Percentiles rank a stretch among this genome's conserved stretches.
These are phyloP conservation scores for Mastomys natalensis DNA, from an alignment of 2,113 vertebrate species.

Conservation along the genomic window DNA sequence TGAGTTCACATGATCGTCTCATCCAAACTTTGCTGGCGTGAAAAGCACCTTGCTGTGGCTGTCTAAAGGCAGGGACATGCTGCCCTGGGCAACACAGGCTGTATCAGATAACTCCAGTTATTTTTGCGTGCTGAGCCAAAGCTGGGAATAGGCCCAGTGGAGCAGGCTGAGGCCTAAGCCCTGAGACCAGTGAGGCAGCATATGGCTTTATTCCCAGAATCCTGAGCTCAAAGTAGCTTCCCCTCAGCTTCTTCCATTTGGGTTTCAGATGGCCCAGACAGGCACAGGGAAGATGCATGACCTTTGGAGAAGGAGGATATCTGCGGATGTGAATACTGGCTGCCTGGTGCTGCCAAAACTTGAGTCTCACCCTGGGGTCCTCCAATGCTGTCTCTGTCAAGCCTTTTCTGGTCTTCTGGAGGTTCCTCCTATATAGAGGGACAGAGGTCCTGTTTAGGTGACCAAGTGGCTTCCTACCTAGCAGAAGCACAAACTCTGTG, in stretches of 20 bases:
- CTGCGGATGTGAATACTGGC: constrained; percentile 65
- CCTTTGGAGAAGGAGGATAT: constrained; percentile 81
- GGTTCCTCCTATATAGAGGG: constrained; percentile 78
- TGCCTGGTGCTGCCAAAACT: constrained; percentile 10
- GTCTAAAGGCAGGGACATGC: background rate
- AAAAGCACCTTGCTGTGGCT: background rate
- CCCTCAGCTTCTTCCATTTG: background rate
- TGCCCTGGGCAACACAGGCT: background rate
- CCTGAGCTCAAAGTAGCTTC: background rate
- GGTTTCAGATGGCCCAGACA: background rate
- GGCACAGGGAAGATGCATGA: background rate
- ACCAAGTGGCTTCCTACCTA: background rate
- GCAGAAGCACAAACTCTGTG: background rate
- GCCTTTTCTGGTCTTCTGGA: constrained; percentile 74
- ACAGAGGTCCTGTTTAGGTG: background rate
- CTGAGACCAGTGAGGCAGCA: background rate
- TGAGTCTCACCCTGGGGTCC: background rate
- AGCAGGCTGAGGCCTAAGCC: background rate
- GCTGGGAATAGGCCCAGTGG: background rate
- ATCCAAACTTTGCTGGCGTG: background rate
- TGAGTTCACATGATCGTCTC: background rate
- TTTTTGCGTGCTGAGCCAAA: background rate
- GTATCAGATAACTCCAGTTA: background rate
- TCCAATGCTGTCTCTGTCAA: background rate
- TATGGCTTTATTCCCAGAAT: too few relatives aligned